phyloP scores from a whole-genome alignment of 2,888 invertebrate genomes.

The Hyposoter didymator region DNA sequence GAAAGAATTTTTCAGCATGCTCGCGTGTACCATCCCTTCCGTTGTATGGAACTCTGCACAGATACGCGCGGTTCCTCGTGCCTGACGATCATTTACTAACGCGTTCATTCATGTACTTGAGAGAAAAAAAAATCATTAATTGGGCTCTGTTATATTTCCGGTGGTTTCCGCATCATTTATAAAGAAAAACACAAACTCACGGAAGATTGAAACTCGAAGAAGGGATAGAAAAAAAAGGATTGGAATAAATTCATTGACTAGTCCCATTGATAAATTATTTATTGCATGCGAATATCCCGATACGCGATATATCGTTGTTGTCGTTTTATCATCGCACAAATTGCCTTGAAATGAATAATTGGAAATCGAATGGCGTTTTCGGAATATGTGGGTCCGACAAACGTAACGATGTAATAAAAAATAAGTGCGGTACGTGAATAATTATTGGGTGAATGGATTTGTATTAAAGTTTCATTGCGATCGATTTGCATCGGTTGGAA shows the following conservation, averaged over 20 bases:
- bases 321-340: not conserved
- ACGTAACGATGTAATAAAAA: not conserved
- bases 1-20: slow-evolving; percentile 46
- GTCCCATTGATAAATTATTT: not conserved
- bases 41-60: not conserved
- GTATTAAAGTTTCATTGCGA: not conserved
- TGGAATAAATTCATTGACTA: not conserved
- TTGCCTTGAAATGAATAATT: not conserved
- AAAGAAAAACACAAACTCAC: not conserved
- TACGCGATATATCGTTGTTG: too few relatives aligned
- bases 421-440: not conserved
- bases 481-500: not conserved
- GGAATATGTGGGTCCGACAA: not conserved
- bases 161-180: slow-evolving; percentile 10
- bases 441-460: not conserved
- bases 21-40: slow-evolving; percentile 53
- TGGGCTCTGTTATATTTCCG: slow-evolving; percentile 8
- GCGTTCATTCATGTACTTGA: slow-evolving; percentile 31
- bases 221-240: not conserved
- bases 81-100: not conserved
- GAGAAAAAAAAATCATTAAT: slow-evolving; percentile 36
- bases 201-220: not conserved
- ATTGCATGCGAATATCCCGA: not conserved
- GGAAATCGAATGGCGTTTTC: not conserved
- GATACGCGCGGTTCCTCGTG: not conserved